phyloP scores from a whole-genome alignment of 2,797 vertebrate species.

The Phrynocephalus vlangalii region DNA sequence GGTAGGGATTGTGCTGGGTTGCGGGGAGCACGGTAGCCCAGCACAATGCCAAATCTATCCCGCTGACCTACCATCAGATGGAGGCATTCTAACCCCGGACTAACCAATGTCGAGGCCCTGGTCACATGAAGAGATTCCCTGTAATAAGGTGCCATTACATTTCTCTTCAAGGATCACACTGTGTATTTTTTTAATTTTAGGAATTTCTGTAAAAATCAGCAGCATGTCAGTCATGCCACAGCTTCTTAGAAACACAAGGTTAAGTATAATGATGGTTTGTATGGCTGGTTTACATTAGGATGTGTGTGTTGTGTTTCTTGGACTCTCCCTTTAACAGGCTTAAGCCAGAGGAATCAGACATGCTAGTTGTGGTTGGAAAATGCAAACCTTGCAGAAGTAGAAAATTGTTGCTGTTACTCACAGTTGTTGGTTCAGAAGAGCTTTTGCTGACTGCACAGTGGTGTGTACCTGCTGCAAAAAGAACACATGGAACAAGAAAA shows the following conservation, averaged over 20 bases:
- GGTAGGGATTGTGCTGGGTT: no score
- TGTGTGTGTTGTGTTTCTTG: conserved; percentile 44
- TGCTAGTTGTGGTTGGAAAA: conserved; percentile 26
- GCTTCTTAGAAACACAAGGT: conserved; percentile 46
- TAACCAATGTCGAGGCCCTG: no score
- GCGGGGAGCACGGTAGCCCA: no score
- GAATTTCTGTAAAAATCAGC: conserved; percentile 53
- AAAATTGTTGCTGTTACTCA: conserved; percentile 38
- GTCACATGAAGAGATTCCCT: no score
- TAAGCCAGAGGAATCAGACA: conserved; percentile 44
- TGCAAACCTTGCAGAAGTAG: conserved; percentile 42
- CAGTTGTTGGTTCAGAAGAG: neutral
- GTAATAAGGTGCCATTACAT: conserved; percentile 50
- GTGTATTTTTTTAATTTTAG: conserved; percentile 41
- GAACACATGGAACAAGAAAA: neutral
- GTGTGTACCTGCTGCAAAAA: conserved; percentile 28
- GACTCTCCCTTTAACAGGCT: conserved; percentile 34
- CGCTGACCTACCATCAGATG: no score
- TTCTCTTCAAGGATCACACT: conserved; percentile 30
- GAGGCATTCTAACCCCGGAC: no score
- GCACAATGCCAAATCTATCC: no score
- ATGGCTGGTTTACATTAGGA: conserved; percentile 29
- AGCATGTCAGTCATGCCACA: conserved; percentile 51
- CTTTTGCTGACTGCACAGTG: neutral
- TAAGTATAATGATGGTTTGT: conserved; percentile 28